Base-by-base conservation (phyloP, 2,113 vertebrate species). In the Platysternon megacephalum region DNA sequence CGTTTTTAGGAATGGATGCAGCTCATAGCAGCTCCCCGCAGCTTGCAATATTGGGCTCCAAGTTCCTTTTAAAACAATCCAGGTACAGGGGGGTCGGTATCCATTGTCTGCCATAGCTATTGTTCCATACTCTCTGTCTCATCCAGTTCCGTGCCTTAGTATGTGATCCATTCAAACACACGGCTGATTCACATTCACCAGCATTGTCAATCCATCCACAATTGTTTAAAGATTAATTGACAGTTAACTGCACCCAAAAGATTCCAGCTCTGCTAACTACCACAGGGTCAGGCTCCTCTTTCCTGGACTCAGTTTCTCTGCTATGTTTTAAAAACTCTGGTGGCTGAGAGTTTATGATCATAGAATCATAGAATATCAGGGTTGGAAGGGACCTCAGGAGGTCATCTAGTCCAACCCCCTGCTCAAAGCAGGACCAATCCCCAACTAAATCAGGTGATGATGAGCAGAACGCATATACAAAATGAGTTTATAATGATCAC, bases 71-170 rank as follows among this genome's bases (percentile, higher is more conserved):
- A 49, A 93, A 90, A 68, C 35, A 46, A 80, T 42, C 7, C 4
- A 72, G 85, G 39, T 80, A 87, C 48, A 0, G 0, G 68, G 61
- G 81, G 72, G 81, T 86, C 90, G 79, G 82, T 76, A 82, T 90
- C 87, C 28, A 0, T 35, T 0, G 29, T 93, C 81, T 13, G 78
- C 78, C 61, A 35, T 91, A 91, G 94, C 94, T 94, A 83, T 78
- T 56, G 94, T 86, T 84, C 76, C 90, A 84, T 24, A 74, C 90
- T 65, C 85, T 61, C 44, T 90, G 90, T 96, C 96, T 96, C 94
- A 94, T 89, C 90, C 90, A 65, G 91, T 96, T 92, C 93, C 48
- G 49, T 2, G 0, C 84, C 49, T 12, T 76, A 35, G 52, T 0
- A 0, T 42, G 46, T 42, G 48, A 74, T 78, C 84, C 1, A 0